Conservation (phyloP, 2,888 invertebrate species). For the Chrysolina americana region DNA sequence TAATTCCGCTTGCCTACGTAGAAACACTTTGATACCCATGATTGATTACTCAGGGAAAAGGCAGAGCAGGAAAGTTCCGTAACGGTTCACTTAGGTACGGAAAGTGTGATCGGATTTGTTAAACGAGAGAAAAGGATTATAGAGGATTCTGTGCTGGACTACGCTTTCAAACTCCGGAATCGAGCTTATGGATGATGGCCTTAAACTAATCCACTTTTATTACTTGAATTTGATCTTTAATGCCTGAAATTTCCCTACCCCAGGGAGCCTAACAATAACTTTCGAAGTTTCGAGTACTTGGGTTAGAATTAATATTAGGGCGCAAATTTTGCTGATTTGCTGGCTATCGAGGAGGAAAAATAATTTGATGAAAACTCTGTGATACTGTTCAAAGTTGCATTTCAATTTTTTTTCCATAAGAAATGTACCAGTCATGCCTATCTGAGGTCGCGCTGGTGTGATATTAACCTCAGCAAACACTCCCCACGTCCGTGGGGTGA, state of each 20-base stretch:
- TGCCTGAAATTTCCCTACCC: slow-evolving; percentile 43
- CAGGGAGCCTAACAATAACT: slow-evolving; percentile 37
- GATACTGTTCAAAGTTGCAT: too few species aligned
- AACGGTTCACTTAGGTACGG: slow-evolving; percentile 61
- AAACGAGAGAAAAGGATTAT: slow-evolving; percentile 67
- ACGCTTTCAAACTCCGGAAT: slow-evolving; percentile 57
- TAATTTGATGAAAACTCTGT: too few species aligned
- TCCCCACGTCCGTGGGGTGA: too few species aligned
- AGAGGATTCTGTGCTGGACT: slow-evolving; percentile 61
- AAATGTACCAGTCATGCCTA: too few species aligned
- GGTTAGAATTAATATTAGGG: slow-evolving; percentile 30
- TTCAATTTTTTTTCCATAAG: too few species aligned
- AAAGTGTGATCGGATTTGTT: slow-evolving; percentile 68
- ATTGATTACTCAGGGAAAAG: slow-evolving; percentile 34
- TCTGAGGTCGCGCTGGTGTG: too few species aligned
- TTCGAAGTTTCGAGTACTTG: slow-evolving; percentile 32
- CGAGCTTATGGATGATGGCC: slow-evolving; percentile 58
- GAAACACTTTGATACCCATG: slow-evolving; percentile 36
- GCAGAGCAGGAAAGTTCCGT: slow-evolving; percentile 50
- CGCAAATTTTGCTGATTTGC: slow-evolving; percentile 9
- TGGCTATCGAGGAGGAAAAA: too few species aligned
- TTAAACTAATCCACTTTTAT: slow-evolving; percentile 58
- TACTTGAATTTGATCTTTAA: slow-evolving; percentile 51
- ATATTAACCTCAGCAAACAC: too few species aligned
- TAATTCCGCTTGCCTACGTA: neutral